Base-by-base conservation (phyloP, 37 sponge, comb jelly and placozoan species). In the Theonella swinhoei region DNA sequence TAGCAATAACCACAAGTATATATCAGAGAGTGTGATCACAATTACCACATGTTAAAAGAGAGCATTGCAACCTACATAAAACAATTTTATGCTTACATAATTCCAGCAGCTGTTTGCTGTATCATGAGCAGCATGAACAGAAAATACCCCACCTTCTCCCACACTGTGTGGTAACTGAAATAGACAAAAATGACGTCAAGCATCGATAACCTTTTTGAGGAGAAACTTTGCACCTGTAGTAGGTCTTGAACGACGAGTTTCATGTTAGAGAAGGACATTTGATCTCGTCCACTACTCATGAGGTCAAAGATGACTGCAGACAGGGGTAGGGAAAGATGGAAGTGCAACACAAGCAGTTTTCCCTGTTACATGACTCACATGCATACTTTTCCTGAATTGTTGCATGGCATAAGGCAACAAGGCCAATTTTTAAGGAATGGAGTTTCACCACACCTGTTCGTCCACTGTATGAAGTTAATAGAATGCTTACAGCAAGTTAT, bases 321-420 rank as follows among this genome's bases (percentile, higher is more conserved):
- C 8, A 14, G 30, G 22, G 54, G 65, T 26, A 29, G 11, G 39
- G 41, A 41, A 41, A 37, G 32, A 22, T 30, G 29, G 40, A 8
- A 43, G 36, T 39, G 43, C 1, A 37, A 2, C 19, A 25, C 14
- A 31, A 28, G 25, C 26, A 5, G 24, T n/a, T n/a, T n/a, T n/a
- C n/a, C n/a, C n/a, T 1, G 25, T 1, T 19, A 39, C 20, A 23
- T 36, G 17, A 42, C 94, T 86, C 36, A 93, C 94, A 93, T 38
- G 24, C 33, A 43, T 91, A 95, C 70, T 91, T 95, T 24, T 95
- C 92, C 43, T 82, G 75, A 5, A 88, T 74, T 22, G 80, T 61
- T 25, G 92, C 83, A 42, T 64, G 34, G 19, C 80, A 88, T 63
- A 95, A 31, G 24, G 80, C 72, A 43, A 72, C 63, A 34, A 95